phyloP scores from a whole-genome alignment of 2,888 invertebrate genomes.

The Oithona nana region DNA sequence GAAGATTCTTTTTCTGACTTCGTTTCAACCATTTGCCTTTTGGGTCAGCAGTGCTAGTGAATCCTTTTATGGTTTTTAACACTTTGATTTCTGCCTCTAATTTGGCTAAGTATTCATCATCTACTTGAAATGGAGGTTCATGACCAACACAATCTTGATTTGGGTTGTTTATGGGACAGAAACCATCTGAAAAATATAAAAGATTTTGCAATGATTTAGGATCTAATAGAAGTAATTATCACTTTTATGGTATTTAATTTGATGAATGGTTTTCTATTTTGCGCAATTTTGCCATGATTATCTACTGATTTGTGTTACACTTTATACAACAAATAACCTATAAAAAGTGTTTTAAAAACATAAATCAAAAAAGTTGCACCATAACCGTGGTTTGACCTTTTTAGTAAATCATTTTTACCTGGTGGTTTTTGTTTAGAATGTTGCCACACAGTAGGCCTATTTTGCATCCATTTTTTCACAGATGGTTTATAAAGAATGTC shows the following conservation, averaged over 20 bases:
- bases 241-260: too few species aligned
- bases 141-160: too few species aligned
- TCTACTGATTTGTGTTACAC: too few species aligned
- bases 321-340: neutral
- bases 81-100: neutral
- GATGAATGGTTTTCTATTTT: too few species aligned
- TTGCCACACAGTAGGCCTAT: neutral
- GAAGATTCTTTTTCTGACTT: too few species aligned
- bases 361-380: too few species aligned
- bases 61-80: neutral
- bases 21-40: neutral
- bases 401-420: too few species aligned
- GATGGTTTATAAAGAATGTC: slow-evolving; percentile 9
- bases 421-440: neutral
- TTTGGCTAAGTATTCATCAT: neutral
- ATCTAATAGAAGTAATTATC: too few species aligned
- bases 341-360: neutral
- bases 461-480: slow-evolving; percentile 1
- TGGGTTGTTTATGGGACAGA: too few species aligned
- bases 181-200: neutral
- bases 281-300: too few species aligned
- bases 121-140: too few species aligned
- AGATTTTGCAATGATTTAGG: neutral
- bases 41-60: neutral
- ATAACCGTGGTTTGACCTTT: too few species aligned